Evolutionary conservation across 1,140 invertebrate genomes (phyloP), one percentile per base, ranked within the genome.

Genomic region (Diachasmimorpha longicaudata): DNA sequence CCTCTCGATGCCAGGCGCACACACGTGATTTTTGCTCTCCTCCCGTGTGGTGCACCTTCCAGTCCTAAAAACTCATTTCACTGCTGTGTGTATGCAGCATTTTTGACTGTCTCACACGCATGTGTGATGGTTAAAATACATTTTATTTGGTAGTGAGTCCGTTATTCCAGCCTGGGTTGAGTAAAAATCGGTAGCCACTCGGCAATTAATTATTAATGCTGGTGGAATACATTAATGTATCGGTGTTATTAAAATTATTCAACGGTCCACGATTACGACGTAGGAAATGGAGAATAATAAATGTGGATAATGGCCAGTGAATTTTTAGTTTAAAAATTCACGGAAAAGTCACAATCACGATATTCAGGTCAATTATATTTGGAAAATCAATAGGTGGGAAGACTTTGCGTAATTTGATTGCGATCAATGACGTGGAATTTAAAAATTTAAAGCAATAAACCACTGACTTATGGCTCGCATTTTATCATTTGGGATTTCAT

Each of bases 1-100:
- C 58, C 58, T 23, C 58, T 63, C 58, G 58, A 25, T 63, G 39
- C 14, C 16, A 25, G 58, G 21, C 19, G 42, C 21, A 68, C 73
- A 46, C 70, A 48, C 70, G 46, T 16, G 23, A 21, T 2, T 71
- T 70, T 66, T 25, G 48, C 16, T 25, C 36, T 73, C 58, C 31
- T 19, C 31, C 2, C 31, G 23, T 46, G 37, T 48, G 4, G 23
- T 52, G 14, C 13, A 52, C 44, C 23, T 37, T 55, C 70, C 46
- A 55, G 19, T 46, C 44, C 42, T 71, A 71, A 46, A 71, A 46
- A 48, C 70, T 23, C 70, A 52, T 71, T 71, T n/a, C 8, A 36
- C 19, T 21, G 16, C 11, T 44, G 46, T 14, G 25, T 71, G 25
- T 46, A 55, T 52, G 44, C 36, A 2, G 48, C 14, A 52, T 52